phyloP scores from a whole-genome alignment of 1,140 invertebrate species.

The Euura lappo region DNA sequence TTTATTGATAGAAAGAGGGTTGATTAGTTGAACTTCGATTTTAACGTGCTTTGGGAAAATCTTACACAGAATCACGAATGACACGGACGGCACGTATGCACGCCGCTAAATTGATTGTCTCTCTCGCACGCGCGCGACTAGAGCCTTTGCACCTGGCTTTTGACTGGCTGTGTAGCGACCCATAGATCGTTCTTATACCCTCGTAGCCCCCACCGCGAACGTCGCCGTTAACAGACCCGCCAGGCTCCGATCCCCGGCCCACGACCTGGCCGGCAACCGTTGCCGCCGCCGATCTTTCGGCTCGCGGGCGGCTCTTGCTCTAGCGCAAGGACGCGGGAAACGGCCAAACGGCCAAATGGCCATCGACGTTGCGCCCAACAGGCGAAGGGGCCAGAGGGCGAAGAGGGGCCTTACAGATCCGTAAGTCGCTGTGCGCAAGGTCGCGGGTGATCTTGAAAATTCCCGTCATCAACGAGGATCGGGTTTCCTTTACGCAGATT shows the following conservation, averaged over 20 bases:
- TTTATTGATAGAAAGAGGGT: no score
- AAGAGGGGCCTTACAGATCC: background rate
- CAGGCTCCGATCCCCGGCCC: constrained; percentile 7
- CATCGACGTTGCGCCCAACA: background rate
- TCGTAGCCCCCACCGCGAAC: constrained; percentile 55
- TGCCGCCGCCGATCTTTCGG: constrained; percentile 1
- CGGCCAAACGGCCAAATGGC: background rate
- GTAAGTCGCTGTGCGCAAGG: background rate
- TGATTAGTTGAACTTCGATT: no score
- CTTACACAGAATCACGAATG: constrained; percentile 52
- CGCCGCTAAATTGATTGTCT: constrained; percentile 50
- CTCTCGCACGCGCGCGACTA: constrained; percentile 59
- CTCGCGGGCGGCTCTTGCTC: background rate
- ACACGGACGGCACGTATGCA: constrained; percentile 31
- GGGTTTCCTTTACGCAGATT: background rate
- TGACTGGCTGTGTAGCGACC: constrained; percentile 50
- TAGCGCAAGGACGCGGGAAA: constrained; percentile 1
- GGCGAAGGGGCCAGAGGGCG: background rate
- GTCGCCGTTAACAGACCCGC: background rate
- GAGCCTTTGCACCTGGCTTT: constrained; percentile 56
- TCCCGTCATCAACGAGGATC: background rate
- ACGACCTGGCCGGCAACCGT: background rate
- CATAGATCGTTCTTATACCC: constrained; percentile 58
- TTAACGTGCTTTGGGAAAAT: constrained; percentile 35
- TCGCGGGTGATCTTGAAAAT: background rate